Conservation (phyloP, 1,140 invertebrate species). For the Hylaeus anthracinus region DNA sequence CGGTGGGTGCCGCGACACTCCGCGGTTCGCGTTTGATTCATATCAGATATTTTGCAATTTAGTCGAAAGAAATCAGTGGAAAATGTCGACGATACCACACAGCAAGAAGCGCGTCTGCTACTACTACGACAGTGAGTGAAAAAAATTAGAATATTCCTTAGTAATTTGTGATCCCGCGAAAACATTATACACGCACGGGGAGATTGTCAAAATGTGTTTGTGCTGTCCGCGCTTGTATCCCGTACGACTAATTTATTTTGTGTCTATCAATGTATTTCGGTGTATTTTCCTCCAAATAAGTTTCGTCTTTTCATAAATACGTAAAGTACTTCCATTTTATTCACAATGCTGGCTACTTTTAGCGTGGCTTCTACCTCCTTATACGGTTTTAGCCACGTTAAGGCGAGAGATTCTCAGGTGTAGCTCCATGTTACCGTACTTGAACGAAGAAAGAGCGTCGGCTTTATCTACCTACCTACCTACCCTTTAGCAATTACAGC, state of each 20-base stretch:
- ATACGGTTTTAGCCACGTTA: constrained; percentile 69
- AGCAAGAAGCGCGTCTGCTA: constrained; percentile 97
- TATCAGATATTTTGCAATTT: constrained; percentile 57
- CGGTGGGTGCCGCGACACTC: constrained; percentile 60
- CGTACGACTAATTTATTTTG: constrained; percentile 33
- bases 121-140: constrained; percentile 98
- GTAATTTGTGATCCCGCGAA: constrained; percentile 50
- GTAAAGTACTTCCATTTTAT: not conserved
- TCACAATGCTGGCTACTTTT: not conserved
- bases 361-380: not conserved
- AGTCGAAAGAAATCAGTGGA: constrained; percentile 50
- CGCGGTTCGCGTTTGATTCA: constrained; percentile 71
- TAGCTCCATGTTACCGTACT: constrained; percentile 68
- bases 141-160: constrained; percentile 43
- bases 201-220: constrained; percentile 71
- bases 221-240: constrained; percentile 44
- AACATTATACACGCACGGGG: constrained; percentile 46
- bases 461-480: constrained; percentile 65
- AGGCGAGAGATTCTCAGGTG: constrained; percentile 67
- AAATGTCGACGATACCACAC: constrained; percentile 89
- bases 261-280: not conserved
- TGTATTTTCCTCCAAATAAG: not conserved
- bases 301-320: not conserved
- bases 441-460: constrained; percentile 69
- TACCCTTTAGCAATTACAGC: constrained; percentile 62